Conservation (phyloP, 2,113 vertebrate genomes). For the Hiodon alosoides region DNA sequence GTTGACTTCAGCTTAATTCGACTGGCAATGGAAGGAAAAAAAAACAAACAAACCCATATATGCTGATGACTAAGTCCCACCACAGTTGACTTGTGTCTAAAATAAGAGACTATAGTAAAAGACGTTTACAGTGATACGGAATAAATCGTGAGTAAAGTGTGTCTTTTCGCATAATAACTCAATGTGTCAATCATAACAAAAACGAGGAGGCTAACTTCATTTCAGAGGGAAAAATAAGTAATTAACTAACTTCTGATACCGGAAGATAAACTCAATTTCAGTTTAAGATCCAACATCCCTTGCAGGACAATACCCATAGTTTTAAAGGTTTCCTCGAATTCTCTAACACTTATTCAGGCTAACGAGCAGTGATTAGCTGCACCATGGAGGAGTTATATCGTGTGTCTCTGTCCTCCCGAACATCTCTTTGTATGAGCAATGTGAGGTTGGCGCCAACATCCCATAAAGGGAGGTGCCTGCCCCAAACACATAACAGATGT, state of each 20-base stretch:
- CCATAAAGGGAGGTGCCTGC: not conserved
- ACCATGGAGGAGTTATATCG: not conserved
- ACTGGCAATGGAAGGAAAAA: not conserved
- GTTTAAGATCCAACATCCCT: not conserved
- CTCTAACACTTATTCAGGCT: not conserved
- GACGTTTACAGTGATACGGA: not conserved
- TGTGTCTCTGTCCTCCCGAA: not conserved
- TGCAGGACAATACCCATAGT: not conserved
- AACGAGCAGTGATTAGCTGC: not conserved
- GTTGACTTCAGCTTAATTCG: not conserved
- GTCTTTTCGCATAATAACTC: not conserved
- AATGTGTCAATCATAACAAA: not conserved
- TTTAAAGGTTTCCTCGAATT: not conserved
- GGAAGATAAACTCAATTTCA: not conserved
- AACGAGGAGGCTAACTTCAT: not conserved
- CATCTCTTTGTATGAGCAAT: not conserved
- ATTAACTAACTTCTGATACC: not conserved
- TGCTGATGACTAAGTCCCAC: not conserved
- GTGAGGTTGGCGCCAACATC: not conserved
- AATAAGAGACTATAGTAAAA: not conserved
- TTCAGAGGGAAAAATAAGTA: not conserved
- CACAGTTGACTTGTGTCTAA: not conserved
- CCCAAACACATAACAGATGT: not conserved
- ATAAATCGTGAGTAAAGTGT: not conserved
- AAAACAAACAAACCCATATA: not conserved